Evolutionary conservation across 2,888 invertebrate genomes (phyloP).

Genomic region (Arrhopalites spinosus): DNA sequence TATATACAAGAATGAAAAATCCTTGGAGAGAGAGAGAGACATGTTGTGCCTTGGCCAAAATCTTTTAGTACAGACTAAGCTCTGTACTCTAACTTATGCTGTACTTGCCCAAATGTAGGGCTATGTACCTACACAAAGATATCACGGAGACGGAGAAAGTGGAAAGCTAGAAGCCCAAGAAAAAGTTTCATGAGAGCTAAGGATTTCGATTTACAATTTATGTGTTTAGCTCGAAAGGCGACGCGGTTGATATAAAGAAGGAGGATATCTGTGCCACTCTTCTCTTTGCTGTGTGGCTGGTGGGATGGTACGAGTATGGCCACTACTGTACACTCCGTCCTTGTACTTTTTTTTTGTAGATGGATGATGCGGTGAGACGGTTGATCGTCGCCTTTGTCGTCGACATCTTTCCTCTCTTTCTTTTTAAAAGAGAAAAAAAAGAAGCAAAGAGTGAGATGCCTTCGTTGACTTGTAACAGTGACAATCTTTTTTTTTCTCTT

Average conservation of each 20-base stretch:
- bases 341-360: constrained; percentile 2
- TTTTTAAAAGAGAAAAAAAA: not conserved
- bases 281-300: not conserved
- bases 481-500: constrained; percentile 3
- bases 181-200: not conserved
- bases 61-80: not conserved
- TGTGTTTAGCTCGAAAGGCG: not conserved
- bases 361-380: constrained; percentile 22
- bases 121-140: not conserved
- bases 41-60: too few species aligned
- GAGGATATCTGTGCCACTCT: not conserved
- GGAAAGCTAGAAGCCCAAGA: too few species aligned
- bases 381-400: constrained; percentile 17
- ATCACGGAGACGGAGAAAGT: too few species aligned
- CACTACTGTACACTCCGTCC: too few species aligned
- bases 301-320: too few species aligned
- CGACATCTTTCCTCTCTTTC: not conserved
- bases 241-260: not conserved
- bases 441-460: not conserved
- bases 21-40: too few species aligned
- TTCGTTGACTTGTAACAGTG: not conserved
- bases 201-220: constrained; percentile 12
- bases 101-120: not conserved
- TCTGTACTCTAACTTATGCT: too few species aligned
- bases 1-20: not conserved